Conservation (phyloP, 2,888 invertebrate genomes). For the Epinotia nisella region DNA sequence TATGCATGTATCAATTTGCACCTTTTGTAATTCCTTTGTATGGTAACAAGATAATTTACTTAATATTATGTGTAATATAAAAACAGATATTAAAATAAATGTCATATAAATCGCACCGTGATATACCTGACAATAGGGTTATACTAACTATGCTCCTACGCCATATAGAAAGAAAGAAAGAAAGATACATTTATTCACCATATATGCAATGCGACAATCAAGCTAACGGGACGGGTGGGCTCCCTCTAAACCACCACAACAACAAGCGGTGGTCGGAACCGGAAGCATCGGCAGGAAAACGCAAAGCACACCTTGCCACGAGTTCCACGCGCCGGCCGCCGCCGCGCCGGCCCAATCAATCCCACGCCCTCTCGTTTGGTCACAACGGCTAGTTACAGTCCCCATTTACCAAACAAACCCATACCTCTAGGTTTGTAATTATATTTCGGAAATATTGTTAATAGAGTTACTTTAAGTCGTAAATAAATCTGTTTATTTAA, state of each 20-base stretch:
- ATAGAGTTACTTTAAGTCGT: neutral
- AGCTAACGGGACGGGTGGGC: conserved; percentile 4
- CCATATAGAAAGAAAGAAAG: too few species aligned
- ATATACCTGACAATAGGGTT: too few species aligned
- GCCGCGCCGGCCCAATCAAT: conserved; percentile 51
- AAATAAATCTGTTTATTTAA: conserved; percentile 29
- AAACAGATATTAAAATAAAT: too few species aligned
- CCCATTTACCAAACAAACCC: neutral
- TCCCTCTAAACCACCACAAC: conserved; percentile 25
- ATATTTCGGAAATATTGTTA: too few species aligned
- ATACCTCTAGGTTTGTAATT: neutral
- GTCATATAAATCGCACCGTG: too few species aligned
- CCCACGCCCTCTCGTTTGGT: conserved; percentile 43
- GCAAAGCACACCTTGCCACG: conserved; percentile 48
- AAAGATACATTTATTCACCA: too few species aligned
- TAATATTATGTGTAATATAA: too few species aligned
- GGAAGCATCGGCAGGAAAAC: conserved; percentile 62
- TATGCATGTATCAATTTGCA: neutral
- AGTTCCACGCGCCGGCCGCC: conserved; percentile 52
- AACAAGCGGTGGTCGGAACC: conserved; percentile 50
- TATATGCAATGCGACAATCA: conserved; percentile 2
- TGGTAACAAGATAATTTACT: neutral
- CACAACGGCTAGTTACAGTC: neutral
- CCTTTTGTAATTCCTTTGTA: neutral
- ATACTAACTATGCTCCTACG: too few species aligned